Evolutionary conservation across 2,888 invertebrate species (phyloP), one percentile per base, ranked within the genome.

Genomic region (Orthonevra nobilis): DNA sequence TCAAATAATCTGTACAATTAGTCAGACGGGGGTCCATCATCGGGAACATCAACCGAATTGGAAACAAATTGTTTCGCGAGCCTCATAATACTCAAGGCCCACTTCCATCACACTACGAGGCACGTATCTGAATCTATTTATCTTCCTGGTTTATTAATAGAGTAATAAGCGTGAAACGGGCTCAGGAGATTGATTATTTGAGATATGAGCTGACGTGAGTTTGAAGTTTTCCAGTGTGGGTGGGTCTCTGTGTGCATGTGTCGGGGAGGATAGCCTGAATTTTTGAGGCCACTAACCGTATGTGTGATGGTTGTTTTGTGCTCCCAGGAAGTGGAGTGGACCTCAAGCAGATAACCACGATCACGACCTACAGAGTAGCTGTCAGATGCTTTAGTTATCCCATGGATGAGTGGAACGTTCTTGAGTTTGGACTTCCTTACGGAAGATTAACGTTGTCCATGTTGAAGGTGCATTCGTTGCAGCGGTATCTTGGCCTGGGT

Each of bases 311-410:
- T 23, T 23, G 5, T 3, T 23, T 23, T 23, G 23, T 54, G 17
- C 12, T 30, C 19, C 77, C 70, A 48, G 72, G 72, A 77, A 77
- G 32, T 46, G 5, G 28, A 17, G 15, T 12, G 48, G 28, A 17
- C 38, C 40, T 20, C 15, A 36, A 52, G 28, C 17, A 64, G 77
- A 77, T 77, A 77, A 77, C 70, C n/a, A 48, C 56, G 72, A 66
- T 72, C 77, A 77, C 79, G 79, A 79, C 79, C 79, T 66, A 73
- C 61, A 66, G 79, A 61, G 73, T 44, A 36, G 66, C 66, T 68
- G 61, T 66, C 73, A 58, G 61, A 63, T 58, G 44, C 56, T 64
- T 50, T 17, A 58, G 68, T 58, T 50, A 40, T 42, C 40, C 14
- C 68, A 32, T 20, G 50, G 69, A 40, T 58, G 26, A 40, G 69